Base-by-base conservation (phyloP, 2,888 invertebrate species). In the Osmoderma eremita region DNA sequence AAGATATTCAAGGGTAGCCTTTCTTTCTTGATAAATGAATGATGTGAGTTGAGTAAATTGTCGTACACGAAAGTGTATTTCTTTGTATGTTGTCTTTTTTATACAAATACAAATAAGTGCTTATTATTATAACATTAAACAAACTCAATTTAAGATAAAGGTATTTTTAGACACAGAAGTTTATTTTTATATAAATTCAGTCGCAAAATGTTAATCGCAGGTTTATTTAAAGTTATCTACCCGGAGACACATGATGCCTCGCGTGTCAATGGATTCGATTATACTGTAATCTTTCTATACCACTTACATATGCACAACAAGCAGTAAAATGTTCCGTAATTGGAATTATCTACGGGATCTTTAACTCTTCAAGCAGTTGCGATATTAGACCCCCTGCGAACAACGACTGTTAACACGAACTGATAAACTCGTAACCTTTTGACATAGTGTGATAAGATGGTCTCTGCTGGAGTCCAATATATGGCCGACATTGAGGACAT, bases 391-490 rank as follows among this genome's bases (percentile, higher is more conserved):
- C 63, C 63, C 63, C 63, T 42, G 63, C 53, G 53, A 42, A 53
- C 63, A 39, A 30, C 49, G 39, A 18, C 13, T 12, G 13, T 42
- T 53, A n/a, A n/a, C n/a, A n/a, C n/a, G n/a, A n/a, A n/a, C 10
- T 17, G 53, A 63, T 53, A 51, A 51, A 42, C 24, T 24, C 17
- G 38, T 41, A 15, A 42, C 63, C 63, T 63, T 18, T 63, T 15
- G 41, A 51, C 63, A 49, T 63, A 24, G 12, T 15, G 17, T 6
- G 53, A 63, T 63, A 53, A 61, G 17, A 36, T 12, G 24, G 13
- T 50, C 63, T 63, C 51, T 53, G 63, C 63, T 30, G 63, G 53
- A 51, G 63, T 53, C 53, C 41, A 17, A 56, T 56, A 22, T 56
- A 8, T 56, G 22, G n/a, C 22, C 22, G 22, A 56, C n/a, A 13